These are phyloP conservation scores for Molossus molossus DNA, from an alignment of 2,797 vertebrate genomes.

Conservation along the genomic window DNA sequence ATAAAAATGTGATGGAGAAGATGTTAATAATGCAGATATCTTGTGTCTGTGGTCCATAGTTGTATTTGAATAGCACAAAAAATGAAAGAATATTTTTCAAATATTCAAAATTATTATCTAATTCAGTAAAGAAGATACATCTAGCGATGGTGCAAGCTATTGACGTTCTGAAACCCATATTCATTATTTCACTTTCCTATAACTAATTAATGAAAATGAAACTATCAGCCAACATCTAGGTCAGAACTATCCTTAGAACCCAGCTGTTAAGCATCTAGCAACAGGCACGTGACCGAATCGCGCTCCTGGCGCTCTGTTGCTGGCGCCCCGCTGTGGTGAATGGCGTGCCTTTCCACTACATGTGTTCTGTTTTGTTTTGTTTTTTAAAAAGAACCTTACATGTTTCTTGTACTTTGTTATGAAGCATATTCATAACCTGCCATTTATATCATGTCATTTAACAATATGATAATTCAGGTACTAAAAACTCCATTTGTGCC, in stretches of 20 bases:
- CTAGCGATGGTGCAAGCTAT: neutral
- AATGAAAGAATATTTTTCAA: neutral
- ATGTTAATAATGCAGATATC: neutral
- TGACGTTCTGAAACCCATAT: neutral
- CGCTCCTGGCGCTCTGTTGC: too few relatives aligned
- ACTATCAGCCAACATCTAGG: neutral
- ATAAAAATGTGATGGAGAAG: neutral
- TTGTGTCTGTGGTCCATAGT: neutral
- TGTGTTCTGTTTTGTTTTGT: neutral
- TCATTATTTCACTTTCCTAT: neutral
- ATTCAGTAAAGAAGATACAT: neutral
- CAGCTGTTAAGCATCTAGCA: neutral
- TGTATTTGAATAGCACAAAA: neutral
- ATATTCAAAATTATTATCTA: conserved; percentile 33
- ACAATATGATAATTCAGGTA: neutral
- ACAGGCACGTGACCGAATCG: neutral
- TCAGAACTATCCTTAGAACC: neutral
- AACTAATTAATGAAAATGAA: conserved; percentile 13
- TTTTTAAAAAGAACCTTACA: neutral
- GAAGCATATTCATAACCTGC: neutral
- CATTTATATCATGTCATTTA: neutral
- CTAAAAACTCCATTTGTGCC: neutral
- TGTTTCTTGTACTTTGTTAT: neutral
- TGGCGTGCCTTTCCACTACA: neutral
- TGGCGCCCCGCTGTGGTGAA: too few relatives aligned